phyloP scores from a whole-genome alignment of 2,888 invertebrate species.

The Mythimna vitellina region DNA sequence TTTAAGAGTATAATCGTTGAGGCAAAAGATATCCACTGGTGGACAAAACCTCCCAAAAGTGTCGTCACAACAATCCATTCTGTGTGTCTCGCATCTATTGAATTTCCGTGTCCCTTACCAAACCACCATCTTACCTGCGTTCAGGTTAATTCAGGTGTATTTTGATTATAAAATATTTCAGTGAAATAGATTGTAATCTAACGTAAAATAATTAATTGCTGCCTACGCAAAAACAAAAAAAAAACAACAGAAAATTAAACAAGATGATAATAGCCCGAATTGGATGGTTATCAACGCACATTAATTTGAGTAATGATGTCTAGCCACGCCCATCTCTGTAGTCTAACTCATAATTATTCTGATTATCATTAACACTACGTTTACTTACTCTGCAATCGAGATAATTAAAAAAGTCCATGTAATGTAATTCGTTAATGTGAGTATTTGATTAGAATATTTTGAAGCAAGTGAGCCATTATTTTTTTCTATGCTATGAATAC shows the following conservation, averaged over 20 bases:
- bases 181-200: not conserved
- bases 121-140: too few relatives aligned
- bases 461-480: not conserved
- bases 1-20: too few relatives aligned
- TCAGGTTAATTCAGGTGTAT: too few relatives aligned
- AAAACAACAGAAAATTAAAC: conserved; percentile 5
- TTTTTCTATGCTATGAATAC: too few relatives aligned
- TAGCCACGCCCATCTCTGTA: conserved; percentile 34
- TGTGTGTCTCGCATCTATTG: too few relatives aligned
- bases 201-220: not conserved
- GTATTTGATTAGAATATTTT: not conserved
- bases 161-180: not conserved
- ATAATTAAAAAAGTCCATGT: not conserved
- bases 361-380: conserved; percentile 29
- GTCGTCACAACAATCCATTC: too few relatives aligned
- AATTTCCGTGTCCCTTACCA: too few relatives aligned
- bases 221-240: not conserved
- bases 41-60: too few relatives aligned
- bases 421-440: not conserved
- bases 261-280: conserved; percentile 17
- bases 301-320: conserved; percentile 43
- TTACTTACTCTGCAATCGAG: conserved; percentile 40
- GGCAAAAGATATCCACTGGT: too few relatives aligned
- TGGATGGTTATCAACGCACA: conserved; percentile 38
- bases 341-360: conserved; percentile 39